These are phyloP conservation scores for Galago senegalensis DNA, from an alignment of 2,797 vertebrate genomes.

Conservation along the genomic window DNA sequence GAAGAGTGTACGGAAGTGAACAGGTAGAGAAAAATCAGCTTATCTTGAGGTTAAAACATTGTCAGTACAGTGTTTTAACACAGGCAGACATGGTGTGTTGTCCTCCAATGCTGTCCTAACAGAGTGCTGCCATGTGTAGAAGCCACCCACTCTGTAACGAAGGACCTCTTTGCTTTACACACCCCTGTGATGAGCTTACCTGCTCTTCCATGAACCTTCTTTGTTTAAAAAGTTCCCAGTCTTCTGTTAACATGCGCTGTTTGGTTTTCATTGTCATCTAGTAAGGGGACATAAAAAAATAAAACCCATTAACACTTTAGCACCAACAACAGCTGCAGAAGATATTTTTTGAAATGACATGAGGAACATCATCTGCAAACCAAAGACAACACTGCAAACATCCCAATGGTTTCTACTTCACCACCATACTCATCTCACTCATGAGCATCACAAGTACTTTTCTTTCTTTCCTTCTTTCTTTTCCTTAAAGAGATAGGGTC, in stretches of 20 bases:
- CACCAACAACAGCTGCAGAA: too few relatives aligned
- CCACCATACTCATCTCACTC: background rate
- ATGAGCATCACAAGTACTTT: background rate
- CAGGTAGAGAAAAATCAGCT: background rate
- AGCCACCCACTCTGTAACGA: accelerated
- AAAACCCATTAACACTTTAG: background rate
- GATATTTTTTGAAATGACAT: background rate
- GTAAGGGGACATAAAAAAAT: constrained; percentile 72
- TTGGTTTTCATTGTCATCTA: constrained; percentile 97
- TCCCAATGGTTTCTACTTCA: background rate
- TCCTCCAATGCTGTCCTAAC: background rate
- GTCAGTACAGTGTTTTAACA: background rate
- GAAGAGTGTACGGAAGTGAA: background rate
- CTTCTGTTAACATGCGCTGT: constrained; percentile 96
- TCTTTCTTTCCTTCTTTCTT: too few relatives aligned
- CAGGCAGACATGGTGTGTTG: background rate
- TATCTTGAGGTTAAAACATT: background rate
- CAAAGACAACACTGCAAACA: background rate
- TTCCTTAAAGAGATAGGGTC: too few relatives aligned
- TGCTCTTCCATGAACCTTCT: constrained; percentile 97
- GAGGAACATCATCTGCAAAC: background rate
- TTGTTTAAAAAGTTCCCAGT: constrained; percentile 98
- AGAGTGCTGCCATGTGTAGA: background rate
- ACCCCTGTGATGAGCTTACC: constrained; percentile 88
- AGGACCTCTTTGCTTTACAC: too few relatives aligned